Evolutionary conservation across 2,797 vertebrate genomes (phyloP).

Genomic region (Hephaestus fuliginosus): DNA sequence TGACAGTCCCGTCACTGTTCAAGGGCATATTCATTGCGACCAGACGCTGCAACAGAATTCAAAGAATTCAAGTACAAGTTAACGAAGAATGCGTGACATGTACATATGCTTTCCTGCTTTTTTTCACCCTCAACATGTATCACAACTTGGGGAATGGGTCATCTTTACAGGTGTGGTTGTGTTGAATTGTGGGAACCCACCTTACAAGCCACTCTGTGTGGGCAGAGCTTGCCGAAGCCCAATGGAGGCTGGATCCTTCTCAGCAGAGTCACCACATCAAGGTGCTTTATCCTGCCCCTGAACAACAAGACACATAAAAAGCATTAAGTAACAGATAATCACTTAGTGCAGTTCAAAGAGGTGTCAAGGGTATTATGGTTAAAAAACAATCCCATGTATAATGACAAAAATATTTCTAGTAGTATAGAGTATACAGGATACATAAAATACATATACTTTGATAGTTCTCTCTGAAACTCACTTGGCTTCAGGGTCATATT

Average conservation of each 20-base stretch:
- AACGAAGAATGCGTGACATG: background rate
- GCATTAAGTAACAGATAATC: background rate
- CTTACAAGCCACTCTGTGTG: conserved; percentile 98
- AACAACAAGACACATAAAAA: conserved; percentile 23
- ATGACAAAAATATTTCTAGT: background rate
- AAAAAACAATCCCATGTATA: background rate
- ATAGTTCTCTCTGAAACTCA: conserved; percentile 79
- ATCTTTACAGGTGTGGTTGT: background rate
- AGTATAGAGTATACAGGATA: background rate
- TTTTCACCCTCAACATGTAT: background rate
- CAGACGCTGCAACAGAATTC: conserved; percentile 78
- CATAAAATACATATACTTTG: background rate
- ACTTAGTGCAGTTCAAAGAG: background rate
- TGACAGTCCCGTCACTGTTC: conserved; percentile 96
- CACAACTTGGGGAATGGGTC: background rate
- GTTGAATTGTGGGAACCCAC: conserved; percentile 72
- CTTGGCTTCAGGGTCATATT: conserved; percentile 99
- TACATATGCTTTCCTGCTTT: background rate
- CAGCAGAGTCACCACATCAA: conserved; percentile 96
- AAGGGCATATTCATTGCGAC: conserved; percentile 99
- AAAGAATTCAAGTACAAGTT: conserved; percentile 1
- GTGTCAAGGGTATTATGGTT: background rate
- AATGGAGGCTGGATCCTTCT: conserved; percentile 97
- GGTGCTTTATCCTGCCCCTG: conserved; percentile 98
- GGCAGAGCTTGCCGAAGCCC: conserved; percentile 97